Evolutionary conservation across 2,113 vertebrate species (phyloP).

Genomic region (Probosciger aterrimus): DNA sequence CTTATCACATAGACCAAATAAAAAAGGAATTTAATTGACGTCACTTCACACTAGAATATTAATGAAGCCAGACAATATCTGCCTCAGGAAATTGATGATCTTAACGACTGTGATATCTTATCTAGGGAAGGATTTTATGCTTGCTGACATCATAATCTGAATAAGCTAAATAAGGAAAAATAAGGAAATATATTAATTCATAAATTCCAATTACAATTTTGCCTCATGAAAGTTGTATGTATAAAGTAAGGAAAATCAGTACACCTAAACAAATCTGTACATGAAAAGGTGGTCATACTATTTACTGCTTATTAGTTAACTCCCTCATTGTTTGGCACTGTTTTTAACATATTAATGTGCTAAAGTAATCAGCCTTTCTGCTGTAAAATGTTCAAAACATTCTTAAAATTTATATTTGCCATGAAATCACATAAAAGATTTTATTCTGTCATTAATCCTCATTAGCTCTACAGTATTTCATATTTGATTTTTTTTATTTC

Average conservation of each 20-base stretch:
- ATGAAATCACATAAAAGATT: neutral
- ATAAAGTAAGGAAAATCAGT: neutral
- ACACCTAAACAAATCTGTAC: neutral
- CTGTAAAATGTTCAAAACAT: neutral
- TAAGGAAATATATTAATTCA: neutral
- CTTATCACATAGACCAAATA: constrained; percentile 11
- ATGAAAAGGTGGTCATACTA: neutral
- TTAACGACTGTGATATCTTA: constrained; percentile 9
- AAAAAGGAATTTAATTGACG: constrained; percentile 48
- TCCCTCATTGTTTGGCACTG: neutral
- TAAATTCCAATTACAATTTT: neutral
- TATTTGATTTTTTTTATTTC: neutral
- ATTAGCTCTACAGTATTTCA: neutral
- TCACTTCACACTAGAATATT: neutral
- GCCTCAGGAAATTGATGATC: neutral
- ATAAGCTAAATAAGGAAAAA: neutral
- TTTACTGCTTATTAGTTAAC: neutral
- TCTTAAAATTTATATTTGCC: neutral
- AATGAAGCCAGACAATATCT: neutral
- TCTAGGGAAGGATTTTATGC: neutral
- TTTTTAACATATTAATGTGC: neutral
- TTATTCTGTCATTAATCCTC: neutral
- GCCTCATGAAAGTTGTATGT: neutral
- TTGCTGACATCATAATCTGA: neutral
- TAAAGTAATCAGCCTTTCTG: neutral